A percentile compares a stretch with the other conserved stretches of the same genome.
Evolutionary conservation across 2,797 vertebrate species (phyloP).

Genomic region (Danio kyathit): DNA sequence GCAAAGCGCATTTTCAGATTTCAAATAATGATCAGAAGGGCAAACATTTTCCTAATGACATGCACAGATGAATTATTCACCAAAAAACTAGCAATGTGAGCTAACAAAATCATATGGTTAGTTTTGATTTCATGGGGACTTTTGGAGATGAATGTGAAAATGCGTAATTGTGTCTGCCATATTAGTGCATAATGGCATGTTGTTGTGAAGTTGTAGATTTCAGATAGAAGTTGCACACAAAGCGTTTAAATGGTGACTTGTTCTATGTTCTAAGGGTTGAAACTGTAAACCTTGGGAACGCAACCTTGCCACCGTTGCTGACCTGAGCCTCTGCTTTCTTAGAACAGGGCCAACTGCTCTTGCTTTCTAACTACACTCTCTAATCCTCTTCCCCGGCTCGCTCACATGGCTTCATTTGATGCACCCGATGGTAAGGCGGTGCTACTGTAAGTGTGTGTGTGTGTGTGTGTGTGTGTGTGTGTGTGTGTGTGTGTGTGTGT

Average conservation of each 20-base stretch:
- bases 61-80: too few relatives aligned
- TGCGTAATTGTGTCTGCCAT: background rate
- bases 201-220: background rate
- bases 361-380: constrained; percentile 30
- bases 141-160: background rate
- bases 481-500: constrained; percentile 5
- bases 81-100: too few relatives aligned
- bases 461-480: too few relatives aligned
- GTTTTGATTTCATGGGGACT: too few relatives aligned
- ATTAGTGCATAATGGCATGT: background rate
- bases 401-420: constrained; percentile 16
- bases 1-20: too few relatives aligned
- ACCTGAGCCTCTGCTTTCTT: constrained; percentile 29
- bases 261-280: constrained; percentile 18
- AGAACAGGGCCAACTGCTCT: background rate
- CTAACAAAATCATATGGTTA: too few relatives aligned
- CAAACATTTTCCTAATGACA: too few relatives aligned
- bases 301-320: background rate
- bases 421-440: background rate
- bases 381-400: constrained; percentile 2
- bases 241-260: constrained; percentile 7
- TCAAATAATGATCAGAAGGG: too few relatives aligned
- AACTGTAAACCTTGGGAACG: constrained; percentile 40
- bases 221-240: background rate
- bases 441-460: background rate